A percentile compares a stretch with the other conserved stretches of the same genome.
Conservation (phyloP, 2,888 invertebrate species). For the Amiota mariae region DNA sequence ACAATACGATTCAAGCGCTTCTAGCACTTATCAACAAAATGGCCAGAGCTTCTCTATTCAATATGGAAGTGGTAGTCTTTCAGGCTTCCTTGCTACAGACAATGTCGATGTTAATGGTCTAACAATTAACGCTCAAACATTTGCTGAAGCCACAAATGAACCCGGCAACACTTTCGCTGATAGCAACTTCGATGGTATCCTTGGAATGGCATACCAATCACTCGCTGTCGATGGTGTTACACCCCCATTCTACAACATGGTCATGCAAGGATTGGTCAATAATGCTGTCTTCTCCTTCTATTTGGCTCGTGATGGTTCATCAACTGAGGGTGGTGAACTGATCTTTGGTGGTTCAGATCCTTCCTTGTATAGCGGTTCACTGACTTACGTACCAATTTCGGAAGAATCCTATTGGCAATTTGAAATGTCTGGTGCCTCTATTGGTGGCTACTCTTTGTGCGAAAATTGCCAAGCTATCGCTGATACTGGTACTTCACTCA, state of each 20-base stretch:
- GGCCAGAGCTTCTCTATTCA: conserved; percentile 91
- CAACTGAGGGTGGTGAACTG: conserved; percentile 80
- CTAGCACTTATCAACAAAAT: conserved; percentile 86
- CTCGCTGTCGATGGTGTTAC: conserved; percentile 91
- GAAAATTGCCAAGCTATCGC: conserved; percentile 90
- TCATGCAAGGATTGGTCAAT: conserved; percentile 81
- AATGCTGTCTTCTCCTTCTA: conserved; percentile 94
- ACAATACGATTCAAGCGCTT: conserved; percentile 92
- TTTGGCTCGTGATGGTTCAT: conserved; percentile 82
- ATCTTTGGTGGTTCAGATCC: conserved; percentile 94
- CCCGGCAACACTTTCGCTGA: conserved; percentile 95
- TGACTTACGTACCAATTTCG: conserved; percentile 74
- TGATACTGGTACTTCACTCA: conserved; percentile 95
- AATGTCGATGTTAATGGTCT: conserved; percentile 82
- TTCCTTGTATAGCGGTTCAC: conserved; percentile 80
- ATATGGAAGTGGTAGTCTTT: conserved; percentile 96
- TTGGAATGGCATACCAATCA: conserved; percentile 90
- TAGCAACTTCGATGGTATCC: conserved; percentile 97
- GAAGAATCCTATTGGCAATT: conserved; percentile 91
- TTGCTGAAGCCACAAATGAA: conserved; percentile 94
- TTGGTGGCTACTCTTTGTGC: conserved; percentile 79
- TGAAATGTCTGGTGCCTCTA: conserved; percentile 81
- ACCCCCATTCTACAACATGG: conserved; percentile 94
- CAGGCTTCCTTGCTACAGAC: conserved; percentile 95
- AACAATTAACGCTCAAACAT: conserved; percentile 84